Evolutionary conservation across 2,888 invertebrate genomes (phyloP).

Genomic region (Cryptocephalus moraei): DNA sequence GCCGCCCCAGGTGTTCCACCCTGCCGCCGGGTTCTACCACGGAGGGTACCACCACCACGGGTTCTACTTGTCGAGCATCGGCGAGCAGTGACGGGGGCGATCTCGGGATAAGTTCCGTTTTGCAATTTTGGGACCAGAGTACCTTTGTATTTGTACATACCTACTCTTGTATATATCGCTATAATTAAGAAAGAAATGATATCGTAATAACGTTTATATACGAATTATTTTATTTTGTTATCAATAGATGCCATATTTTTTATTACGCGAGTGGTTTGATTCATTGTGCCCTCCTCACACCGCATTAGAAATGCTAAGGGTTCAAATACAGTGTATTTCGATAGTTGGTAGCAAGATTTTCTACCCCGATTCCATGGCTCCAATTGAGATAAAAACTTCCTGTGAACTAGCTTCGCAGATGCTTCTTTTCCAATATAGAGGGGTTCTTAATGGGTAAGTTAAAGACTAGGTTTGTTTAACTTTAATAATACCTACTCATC

Average conservation of each 20-base stretch:
- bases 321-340: too few species aligned
- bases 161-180: slow-evolving; percentile 7
- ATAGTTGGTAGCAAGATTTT: too few species aligned
- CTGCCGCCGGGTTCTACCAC: slow-evolving; percentile 8
- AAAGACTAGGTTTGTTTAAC: too few species aligned
- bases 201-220: background rate
- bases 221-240: slow-evolving; percentile 13
- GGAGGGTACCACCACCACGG: slow-evolving; percentile 18
- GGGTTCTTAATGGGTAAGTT: too few species aligned
- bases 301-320: too few species aligned
- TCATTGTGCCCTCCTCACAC: too few species aligned
- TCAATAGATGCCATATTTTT: slow-evolving; percentile 15
- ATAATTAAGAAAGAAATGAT: slow-evolving; percentile 4
- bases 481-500: too few species aligned
- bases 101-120: background rate
- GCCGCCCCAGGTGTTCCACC: slow-evolving; percentile 9
- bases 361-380: too few species aligned
- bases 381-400: too few species aligned
- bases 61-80: slow-evolving; percentile 18
- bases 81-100: slow-evolving; percentile 14
- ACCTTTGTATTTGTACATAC: slow-evolving; percentile 1
- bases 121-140: slow-evolving; percentile 13
- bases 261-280: background rate
- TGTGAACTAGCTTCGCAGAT: too few species aligned
- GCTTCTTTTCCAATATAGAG: too few species aligned